Percentiles rank a stretch among this genome's conserved stretches.
Evolutionary conservation across 2,113 vertebrate genomes (phyloP).

Genomic region (Ictalurus punctatus): DNA sequence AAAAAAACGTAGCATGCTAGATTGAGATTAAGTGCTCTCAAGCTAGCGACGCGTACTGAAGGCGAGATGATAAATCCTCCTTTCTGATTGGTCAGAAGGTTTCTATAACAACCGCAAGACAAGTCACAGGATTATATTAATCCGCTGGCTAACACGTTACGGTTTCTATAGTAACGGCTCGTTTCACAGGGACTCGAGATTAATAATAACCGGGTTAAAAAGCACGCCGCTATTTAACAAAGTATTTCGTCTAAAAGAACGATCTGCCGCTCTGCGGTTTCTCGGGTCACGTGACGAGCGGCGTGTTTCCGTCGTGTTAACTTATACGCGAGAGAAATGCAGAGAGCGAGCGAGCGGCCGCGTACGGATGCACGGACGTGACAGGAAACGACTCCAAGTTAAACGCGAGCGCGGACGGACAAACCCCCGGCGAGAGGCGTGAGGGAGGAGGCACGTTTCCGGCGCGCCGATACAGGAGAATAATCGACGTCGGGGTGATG

Average conservation of each 20-base stretch:
- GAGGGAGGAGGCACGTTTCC: neutral
- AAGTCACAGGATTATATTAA: neutral
- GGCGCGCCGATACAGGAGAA: neutral
- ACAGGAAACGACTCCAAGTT: neutral
- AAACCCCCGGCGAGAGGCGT: neutral
- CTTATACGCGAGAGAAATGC: neutral
- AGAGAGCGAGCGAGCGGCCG: neutral
- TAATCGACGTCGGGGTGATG: neutral
- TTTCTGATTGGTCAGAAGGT: slow-evolving; percentile 8
- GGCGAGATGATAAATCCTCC: slow-evolving; percentile 5
- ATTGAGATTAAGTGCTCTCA: slow-evolving; percentile 26
- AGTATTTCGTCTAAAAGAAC: neutral
- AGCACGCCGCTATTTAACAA: neutral
- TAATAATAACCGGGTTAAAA: neutral
- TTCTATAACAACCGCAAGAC: neutral
- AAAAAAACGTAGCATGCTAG: neutral
- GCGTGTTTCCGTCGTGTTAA: neutral
- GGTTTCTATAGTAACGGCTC: neutral
- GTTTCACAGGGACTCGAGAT: neutral
- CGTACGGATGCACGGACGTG: neutral
- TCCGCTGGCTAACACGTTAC: neutral
- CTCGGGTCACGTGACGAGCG: neutral
- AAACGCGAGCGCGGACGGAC: neutral
- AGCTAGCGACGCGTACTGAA: neutral
- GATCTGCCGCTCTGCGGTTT: neutral